Percentiles rank a stretch among this genome's conserved stretches.
Conservation (phyloP, 2,888 invertebrate genomes). For the Trilocha varians region DNA sequence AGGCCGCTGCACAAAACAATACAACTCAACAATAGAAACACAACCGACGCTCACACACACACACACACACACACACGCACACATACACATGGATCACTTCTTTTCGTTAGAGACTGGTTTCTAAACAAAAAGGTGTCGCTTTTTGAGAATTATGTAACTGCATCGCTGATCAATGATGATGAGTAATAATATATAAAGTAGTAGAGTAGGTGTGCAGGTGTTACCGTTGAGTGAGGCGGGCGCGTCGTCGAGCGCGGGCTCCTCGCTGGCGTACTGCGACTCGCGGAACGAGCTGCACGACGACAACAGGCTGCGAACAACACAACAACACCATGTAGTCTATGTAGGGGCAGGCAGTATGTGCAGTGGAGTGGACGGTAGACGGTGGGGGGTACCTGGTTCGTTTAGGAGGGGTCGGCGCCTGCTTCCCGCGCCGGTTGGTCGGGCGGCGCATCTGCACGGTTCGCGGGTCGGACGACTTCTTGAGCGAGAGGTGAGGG, state of each 20-base stretch:
- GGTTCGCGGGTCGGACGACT: conserved; percentile 76
- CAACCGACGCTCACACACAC: too few relatives aligned
- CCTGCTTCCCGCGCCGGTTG: conserved; percentile 92
- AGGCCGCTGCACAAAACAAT: conserved; percentile 56
- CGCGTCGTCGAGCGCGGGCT: conserved; percentile 50
- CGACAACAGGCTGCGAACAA: conserved; percentile 80
- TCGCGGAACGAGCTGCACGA: conserved; percentile 91
- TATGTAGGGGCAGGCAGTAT: not conserved
- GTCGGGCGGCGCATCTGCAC: conserved; percentile 91
- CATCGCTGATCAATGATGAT: too few relatives aligned
- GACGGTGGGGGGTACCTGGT: conserved; percentile 82
- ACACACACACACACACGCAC: too few relatives aligned
- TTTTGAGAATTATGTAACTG: too few relatives aligned
- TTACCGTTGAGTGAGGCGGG: conserved; percentile 70
- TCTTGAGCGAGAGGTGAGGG: conserved; percentile 39
- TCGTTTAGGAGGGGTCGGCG: conserved; percentile 95
- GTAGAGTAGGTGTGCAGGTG: too few relatives aligned
- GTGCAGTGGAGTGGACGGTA: too few relatives aligned
- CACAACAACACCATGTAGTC: conserved; percentile 3
- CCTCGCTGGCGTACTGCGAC: conserved; percentile 81
- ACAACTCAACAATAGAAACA: conserved; percentile 42
- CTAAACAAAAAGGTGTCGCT: too few relatives aligned
- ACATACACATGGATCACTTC: too few relatives aligned
- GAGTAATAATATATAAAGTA: too few relatives aligned
- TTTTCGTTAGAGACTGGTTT: too few relatives aligned